Evolutionary conservation across 2,113 vertebrate species (phyloP), one percentile per base, ranked within the genome.

Genomic region (Oceanites oceanicus): DNA sequence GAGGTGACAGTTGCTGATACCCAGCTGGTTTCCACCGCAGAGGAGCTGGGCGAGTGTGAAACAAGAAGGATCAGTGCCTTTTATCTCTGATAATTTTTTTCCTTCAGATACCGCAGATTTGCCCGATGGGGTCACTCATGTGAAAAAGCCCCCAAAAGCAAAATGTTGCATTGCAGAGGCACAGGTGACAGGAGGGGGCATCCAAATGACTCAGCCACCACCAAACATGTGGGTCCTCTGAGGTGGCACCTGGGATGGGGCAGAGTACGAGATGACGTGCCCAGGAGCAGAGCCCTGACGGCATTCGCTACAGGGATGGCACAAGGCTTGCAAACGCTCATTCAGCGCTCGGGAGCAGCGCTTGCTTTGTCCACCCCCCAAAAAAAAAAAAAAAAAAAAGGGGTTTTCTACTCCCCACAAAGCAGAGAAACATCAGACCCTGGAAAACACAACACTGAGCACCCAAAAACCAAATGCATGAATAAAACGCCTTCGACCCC

Each of bases 301-400:
- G 44, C 5, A 21, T 7, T 72, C 8, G 0, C 45, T 29, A 7
- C 36, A 91, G 52, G 18, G 40, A 10, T 15, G 53, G 50, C 4
- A 2, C 61, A 45, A 21, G 44, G 75, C 44, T 83, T 45, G 38
- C 22, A 34, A 20, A 45, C 0, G 6, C n/a, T 67, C 42, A 13
- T 11, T 13, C 61, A 4, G 21, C 0, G 6, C 44, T 3, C 6
- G 38, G 44, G 52, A 53, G 16, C 11, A 72, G n/a, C 0, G 0
- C 52, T 18, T 26, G 42, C 62, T 86, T 75, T 34, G 45, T 26
- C 29, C 3, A 3, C 5, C 22, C 11, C 29, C 14, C 8, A 7
- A 45, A 45, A 11, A 13, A 42, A 81, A 68, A 7, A 45, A 45
- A 11, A 13, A 42, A 81, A 68, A 29, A 26, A n/a, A 5, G 10